phyloP scores from a whole-genome alignment of 2,888 invertebrate species.

The Diadegma fenestrale region DNA sequence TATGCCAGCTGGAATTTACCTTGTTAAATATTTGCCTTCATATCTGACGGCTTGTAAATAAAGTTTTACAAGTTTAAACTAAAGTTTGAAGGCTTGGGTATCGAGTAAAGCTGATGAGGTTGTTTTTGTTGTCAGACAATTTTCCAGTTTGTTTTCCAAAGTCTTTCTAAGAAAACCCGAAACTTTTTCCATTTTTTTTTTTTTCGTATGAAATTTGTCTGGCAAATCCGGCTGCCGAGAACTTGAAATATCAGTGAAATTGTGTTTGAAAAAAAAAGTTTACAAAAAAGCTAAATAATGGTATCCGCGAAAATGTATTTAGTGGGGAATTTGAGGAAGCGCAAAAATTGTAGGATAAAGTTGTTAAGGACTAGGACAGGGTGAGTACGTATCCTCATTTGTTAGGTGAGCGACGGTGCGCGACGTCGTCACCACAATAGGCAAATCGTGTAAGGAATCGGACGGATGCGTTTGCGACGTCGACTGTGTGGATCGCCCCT shows the following conservation, averaged over 20 bases:
- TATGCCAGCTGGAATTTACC: not conserved
- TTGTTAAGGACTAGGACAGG: not conserved
- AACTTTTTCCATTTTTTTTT: too few relatives aligned
- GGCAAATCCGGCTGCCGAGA: too few relatives aligned
- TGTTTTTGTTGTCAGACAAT: not conserved
- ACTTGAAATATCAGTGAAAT: not conserved
- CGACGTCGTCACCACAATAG: constrained; percentile 72
- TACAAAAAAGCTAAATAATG: not conserved
- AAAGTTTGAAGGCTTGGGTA: not conserved
- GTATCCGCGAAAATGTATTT: not conserved
- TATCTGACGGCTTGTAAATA: not conserved
- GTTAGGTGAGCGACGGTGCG: constrained; percentile 76
- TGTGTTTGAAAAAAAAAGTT: not conserved
- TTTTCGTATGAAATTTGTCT: too few relatives aligned
- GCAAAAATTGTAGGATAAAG: not conserved
- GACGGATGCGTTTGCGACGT: constrained; percentile 52
- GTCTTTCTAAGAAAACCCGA: too few relatives aligned
- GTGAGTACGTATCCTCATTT: constrained; percentile 70
- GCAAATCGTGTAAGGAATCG: constrained; percentile 55
- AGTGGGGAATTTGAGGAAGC: not conserved
- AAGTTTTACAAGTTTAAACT: not conserved
- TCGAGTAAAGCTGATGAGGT: not conserved
- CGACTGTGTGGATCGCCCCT: constrained; percentile 29
- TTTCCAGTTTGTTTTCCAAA: too few relatives aligned
- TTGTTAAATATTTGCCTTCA: not conserved